Conservation (phyloP, 1,140 invertebrate genomes). For the Cyclina sinensis region DNA sequence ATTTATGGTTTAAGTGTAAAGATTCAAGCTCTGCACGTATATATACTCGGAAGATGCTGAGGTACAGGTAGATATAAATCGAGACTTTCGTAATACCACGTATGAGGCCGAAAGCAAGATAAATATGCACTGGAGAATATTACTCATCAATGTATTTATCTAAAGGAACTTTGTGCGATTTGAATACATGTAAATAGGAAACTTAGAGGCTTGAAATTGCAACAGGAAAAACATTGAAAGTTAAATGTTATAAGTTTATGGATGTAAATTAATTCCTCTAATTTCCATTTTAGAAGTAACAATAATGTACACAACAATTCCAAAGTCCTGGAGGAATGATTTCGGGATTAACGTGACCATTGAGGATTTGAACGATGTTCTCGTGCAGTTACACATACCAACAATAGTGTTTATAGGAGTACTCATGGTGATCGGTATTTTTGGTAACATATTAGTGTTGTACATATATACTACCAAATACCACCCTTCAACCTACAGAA, state of each 20-base stretch:
- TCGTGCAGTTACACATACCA: conserved; percentile 52
- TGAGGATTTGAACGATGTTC: conserved; percentile 29
- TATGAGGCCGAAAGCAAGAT: too few species aligned
- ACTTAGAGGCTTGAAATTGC: too few species aligned
- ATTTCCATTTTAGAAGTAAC: not conserved
- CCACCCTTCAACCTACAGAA: conserved; percentile 54
- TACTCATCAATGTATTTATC: too few species aligned
- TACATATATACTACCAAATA: conserved; percentile 71
- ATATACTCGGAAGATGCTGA: not conserved
- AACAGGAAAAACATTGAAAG: too few species aligned
- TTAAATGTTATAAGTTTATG: too few species aligned
- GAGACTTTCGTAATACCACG: too few species aligned
- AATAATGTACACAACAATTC: conserved; percentile 48
- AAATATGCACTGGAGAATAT: too few species aligned
- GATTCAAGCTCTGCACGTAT: too few species aligned
- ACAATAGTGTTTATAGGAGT: conserved; percentile 46
- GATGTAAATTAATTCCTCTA: not conserved
- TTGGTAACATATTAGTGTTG: conserved; percentile 73
- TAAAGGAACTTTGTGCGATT: too few species aligned
- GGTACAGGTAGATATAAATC: too few species aligned
- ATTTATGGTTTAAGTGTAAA: not conserved
- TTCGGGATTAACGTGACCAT: conserved; percentile 34
- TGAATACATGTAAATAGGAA: too few species aligned
- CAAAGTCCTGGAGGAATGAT: conserved; percentile 27
- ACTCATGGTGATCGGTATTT: conserved; percentile 70